These are phyloP conservation scores for Drosophila quadrilineata DNA, from an alignment of 1,140 invertebrate genomes.

Conservation along the genomic window DNA sequence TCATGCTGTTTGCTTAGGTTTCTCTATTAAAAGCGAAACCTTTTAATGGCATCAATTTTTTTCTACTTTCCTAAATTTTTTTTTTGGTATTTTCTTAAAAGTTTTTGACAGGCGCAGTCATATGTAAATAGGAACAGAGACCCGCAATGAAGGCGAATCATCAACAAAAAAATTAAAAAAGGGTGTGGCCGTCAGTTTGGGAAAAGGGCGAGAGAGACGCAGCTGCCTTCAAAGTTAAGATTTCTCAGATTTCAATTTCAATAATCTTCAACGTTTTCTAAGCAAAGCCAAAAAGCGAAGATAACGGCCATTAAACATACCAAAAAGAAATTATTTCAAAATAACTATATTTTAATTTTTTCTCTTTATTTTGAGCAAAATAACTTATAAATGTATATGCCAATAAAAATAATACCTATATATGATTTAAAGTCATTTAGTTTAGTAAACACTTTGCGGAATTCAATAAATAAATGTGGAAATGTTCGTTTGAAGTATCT, in stretches of 20 bases:
- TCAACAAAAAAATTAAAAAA: conserved; percentile 8
- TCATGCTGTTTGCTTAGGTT: conserved; percentile 67
- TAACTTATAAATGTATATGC: no score
- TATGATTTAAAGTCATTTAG: no score
- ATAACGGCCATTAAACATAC: conserved; percentile 5
- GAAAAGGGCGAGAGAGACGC: conserved; percentile 1
- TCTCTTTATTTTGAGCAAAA: no score
- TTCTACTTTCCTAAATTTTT: conserved; percentile 17
- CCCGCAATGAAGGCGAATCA: conserved; percentile 8
- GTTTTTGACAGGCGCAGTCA: conserved; percentile 74
- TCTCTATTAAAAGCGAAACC: conserved; percentile 62
- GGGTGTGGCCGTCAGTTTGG: conserved; percentile 30
- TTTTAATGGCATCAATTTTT: conserved; percentile 24
- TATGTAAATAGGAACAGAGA: conserved; percentile 56
- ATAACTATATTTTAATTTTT: no score
- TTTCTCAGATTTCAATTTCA: conserved; percentile 45
- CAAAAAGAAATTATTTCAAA: no score
- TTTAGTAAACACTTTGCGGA: no score
- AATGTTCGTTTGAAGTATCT: background rate
- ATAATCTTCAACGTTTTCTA: conserved; percentile 9
- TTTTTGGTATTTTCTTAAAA: conserved; percentile 50
- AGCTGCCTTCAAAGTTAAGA: conserved; percentile 10
- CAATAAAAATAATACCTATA: no score
- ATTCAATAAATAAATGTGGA: no score
- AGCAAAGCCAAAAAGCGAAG: background rate